Evolutionary conservation across 2,888 invertebrate genomes (phyloP).

Genomic region (Rugalucina vietnamica): DNA sequence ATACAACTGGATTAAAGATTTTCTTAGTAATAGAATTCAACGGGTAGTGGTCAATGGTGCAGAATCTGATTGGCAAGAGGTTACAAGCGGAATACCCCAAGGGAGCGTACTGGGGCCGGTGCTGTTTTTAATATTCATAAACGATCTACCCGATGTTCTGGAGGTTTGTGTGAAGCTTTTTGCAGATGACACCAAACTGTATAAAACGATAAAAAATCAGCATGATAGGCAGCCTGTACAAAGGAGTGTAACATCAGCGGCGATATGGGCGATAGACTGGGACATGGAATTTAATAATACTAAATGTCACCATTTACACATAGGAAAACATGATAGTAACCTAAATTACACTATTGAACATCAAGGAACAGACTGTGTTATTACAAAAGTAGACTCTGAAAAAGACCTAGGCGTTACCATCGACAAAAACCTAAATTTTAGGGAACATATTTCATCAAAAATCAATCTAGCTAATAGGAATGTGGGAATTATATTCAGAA

Average conservation of each 20-base stretch:
- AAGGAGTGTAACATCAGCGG: not conserved
- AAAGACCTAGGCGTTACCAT: slow-evolving; percentile 21
- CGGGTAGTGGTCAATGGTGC: not conserved
- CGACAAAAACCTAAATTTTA: slow-evolving; percentile 8
- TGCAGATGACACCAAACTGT: slow-evolving; percentile 1
- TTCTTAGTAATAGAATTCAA: not conserved
- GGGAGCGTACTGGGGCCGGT: not conserved
- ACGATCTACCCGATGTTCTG: not conserved
- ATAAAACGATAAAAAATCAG: not conserved
- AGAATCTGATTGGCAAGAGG: not conserved
- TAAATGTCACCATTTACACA: not conserved
- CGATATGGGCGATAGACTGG: not conserved
- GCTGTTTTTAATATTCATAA: not conserved
- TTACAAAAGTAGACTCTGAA: not conserved
- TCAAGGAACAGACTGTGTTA: not conserved
- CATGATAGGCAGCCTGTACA: not conserved
- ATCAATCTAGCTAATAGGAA: not conserved
- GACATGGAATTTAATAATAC: not conserved
- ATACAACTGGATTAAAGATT: not conserved
- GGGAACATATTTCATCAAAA: not conserved
- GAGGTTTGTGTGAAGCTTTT: not conserved
- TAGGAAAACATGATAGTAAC: not conserved
- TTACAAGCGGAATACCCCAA: not conserved
- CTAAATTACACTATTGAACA: not conserved
- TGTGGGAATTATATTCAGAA: not conserved